These are phyloP conservation scores for Limnodromus scolopaceus DNA, from an alignment of 2,797 vertebrate species.

Conservation along the genomic window DNA sequence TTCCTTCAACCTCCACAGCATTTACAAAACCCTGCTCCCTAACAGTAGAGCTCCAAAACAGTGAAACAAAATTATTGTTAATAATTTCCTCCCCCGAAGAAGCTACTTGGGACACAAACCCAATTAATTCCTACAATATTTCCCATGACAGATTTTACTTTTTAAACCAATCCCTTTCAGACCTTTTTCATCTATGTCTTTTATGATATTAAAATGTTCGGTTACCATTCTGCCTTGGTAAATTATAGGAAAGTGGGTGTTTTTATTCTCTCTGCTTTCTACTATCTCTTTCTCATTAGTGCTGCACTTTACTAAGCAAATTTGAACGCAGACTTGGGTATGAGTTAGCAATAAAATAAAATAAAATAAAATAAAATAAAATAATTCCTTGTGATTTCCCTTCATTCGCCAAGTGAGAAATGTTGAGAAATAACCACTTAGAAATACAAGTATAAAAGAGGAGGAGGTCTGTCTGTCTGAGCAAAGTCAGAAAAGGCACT, in stretches of 20 bases:
- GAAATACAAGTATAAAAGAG: background rate
- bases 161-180: background rate
- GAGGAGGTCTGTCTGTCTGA: background rate
- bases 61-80: background rate
- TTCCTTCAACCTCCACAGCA: background rate
- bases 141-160: slow-evolving; percentile 31
- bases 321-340: background rate
- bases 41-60: background rate
- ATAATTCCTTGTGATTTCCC: background rate
- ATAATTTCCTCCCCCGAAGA: background rate
- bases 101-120: background rate
- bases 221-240: background rate
- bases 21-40: background rate
- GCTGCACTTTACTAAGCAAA: background rate
- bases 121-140: slow-evolving; percentile 29
- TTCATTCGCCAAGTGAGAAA: background rate
- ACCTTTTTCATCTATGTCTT: background rate
- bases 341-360: background rate
- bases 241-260: background rate
- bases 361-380: background rate
- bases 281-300: background rate
- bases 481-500: background rate
- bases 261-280: background rate
- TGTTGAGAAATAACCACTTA: background rate
- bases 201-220: background rate